Percentiles rank a stretch among this genome's conserved stretches.
These are phyloP conservation scores for Apaloderma vittatum DNA, from an alignment of 2,113 vertebrate species.

Conservation along the genomic window DNA sequence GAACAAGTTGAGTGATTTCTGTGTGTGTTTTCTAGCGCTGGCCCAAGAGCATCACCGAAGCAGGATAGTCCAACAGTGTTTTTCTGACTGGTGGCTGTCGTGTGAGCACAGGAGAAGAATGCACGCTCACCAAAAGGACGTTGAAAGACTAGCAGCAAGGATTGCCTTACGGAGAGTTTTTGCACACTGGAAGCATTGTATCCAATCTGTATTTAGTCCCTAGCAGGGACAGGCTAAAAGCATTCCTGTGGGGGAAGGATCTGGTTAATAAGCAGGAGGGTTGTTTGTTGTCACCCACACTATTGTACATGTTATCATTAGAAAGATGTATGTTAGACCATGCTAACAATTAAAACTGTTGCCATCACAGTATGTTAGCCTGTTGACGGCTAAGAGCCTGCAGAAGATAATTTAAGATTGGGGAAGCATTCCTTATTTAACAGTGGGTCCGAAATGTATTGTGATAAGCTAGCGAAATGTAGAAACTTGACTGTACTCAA, in stretches of 20 bases:
- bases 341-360: background rate
- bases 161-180: conserved; percentile 73
- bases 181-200: conserved; percentile 87
- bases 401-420: background rate
- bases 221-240: background rate
- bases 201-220: conserved; percentile 74
- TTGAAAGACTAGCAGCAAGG: conserved; percentile 66
- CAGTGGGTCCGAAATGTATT: background rate
- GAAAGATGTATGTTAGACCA: background rate
- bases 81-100: conserved; percentile 78
- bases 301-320: background rate
- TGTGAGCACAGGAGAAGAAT: conserved; percentile 68
- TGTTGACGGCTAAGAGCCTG: background rate
- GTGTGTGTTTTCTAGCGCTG: conserved; percentile 63
- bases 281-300: no score
- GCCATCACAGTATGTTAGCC: background rate
- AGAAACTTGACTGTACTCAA: background rate
- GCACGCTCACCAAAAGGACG: conserved; percentile 13
- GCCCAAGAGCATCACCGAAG: conserved; percentile 61
- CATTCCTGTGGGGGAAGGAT: accelerated
- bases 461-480: background rate
- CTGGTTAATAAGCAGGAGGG: background rate
- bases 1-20: background rate
- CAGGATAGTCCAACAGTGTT: conserved; percentile 58
- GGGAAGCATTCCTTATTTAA: background rate